These are phyloP conservation scores for Ptilorrhoa leucosticta DNA, from an alignment of 2,113 vertebrate genomes.

Conservation along the genomic window DNA sequence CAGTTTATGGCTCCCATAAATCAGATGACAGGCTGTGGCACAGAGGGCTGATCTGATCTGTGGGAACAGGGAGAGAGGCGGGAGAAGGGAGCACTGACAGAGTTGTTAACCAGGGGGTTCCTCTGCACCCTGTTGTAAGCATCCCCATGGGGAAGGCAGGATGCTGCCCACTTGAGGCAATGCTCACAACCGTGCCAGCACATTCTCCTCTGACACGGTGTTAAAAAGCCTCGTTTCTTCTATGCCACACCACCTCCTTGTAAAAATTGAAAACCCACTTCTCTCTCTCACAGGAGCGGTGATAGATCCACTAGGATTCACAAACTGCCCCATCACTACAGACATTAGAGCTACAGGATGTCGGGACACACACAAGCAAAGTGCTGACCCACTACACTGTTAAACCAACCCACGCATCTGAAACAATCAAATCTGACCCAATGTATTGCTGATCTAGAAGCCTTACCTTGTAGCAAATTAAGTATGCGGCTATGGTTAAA, in stretches of 20 bases:
- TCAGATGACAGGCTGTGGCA: neutral
- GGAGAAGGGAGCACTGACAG: neutral
- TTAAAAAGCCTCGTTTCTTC: neutral
- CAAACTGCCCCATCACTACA: neutral
- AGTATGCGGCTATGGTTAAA: neutral
- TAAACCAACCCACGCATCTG: neutral
- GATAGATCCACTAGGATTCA: neutral
- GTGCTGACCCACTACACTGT: neutral
- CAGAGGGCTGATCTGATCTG: neutral
- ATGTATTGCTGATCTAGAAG: neutral
- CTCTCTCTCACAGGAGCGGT: neutral
- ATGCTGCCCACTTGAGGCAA: neutral
- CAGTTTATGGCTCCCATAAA: conserved; percentile 50
- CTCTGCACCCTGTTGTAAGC: neutral
- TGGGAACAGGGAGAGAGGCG: neutral
- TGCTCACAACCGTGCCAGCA: neutral
- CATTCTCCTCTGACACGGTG: neutral
- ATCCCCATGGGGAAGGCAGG: neutral
- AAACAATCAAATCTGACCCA: neutral
- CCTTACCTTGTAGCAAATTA: neutral
- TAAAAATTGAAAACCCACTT: neutral
- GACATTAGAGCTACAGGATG: neutral
- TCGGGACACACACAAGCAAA: rapidly evolving
- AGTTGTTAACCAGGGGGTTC: neutral
- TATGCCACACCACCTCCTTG: neutral